Evolutionary conservation across 2,113 vertebrate species (phyloP).

Genomic region (Heterocephalus glaber): DNA sequence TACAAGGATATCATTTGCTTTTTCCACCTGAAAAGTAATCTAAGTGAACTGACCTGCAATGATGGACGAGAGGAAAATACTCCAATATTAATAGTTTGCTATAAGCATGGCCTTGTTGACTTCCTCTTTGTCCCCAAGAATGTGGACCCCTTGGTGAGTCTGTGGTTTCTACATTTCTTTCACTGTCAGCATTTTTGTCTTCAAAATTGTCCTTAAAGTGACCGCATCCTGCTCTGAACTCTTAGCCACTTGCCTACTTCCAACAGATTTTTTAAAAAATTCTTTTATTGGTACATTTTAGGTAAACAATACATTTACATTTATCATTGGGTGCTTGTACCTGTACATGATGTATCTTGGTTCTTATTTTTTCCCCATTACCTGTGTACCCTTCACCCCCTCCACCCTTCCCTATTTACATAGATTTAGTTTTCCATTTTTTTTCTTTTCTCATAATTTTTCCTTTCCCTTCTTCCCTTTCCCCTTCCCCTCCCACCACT

Average conservation of each 20-base stretch:
- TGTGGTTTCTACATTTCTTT: conserved; percentile 39
- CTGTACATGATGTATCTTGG: too few relatives aligned
- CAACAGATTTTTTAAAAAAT: conserved; percentile 46
- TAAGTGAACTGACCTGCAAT: conserved; percentile 34
- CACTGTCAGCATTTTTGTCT: conserved; percentile 31
- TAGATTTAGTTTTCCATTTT: too few relatives aligned
- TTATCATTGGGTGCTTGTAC: too few relatives aligned
- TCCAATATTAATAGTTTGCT: conserved; percentile 39
- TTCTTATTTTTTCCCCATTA: too few relatives aligned
- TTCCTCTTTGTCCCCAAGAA: conserved; percentile 48
- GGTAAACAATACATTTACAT: too few relatives aligned
- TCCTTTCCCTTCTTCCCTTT: too few relatives aligned
- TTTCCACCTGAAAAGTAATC: conserved; percentile 42
- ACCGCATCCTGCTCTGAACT: neutral
- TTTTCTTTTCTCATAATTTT: too few relatives aligned
- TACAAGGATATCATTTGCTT: neutral
- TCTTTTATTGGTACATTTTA: too few relatives aligned
- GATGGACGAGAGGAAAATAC: neutral
- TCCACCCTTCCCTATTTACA: too few relatives aligned
- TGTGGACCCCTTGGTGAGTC: neutral
- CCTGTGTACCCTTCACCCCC: too few relatives aligned
- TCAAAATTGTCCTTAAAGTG: conserved; percentile 39
- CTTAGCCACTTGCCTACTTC: conserved; percentile 3
- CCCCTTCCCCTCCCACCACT: too few relatives aligned
- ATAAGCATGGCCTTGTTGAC: neutral